Percentiles rank a stretch among this genome's conserved stretches.
These are phyloP conservation scores for Catotricha subobsoleta DNA, from an alignment of 2,888 invertebrate genomes.

Conservation along the genomic window DNA sequence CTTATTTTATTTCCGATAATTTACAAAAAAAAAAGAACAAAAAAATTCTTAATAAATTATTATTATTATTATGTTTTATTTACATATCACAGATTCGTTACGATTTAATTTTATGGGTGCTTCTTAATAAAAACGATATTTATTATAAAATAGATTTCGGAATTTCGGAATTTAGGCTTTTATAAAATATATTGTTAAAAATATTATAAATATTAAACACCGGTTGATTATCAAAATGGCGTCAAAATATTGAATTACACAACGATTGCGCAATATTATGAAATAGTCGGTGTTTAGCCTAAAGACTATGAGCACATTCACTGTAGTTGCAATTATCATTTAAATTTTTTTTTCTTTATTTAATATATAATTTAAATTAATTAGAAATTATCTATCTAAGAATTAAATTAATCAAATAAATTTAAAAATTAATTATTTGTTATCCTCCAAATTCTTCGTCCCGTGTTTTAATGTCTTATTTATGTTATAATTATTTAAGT, in stretches of 20 bases:
- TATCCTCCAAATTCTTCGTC: too few relatives aligned
- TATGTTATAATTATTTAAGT: too few relatives aligned
- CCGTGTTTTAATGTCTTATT: too few relatives aligned
- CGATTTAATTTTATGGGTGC: too few relatives aligned
- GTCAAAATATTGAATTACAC: conserved; percentile 1
- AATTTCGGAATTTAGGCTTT: neutral
- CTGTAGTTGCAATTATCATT: neutral
- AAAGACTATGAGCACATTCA: too few relatives aligned
- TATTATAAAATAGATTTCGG: neutral
- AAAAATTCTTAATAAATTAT: neutral
- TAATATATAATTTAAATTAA: too few relatives aligned
- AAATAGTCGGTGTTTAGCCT: too few relatives aligned
- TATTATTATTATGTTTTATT: neutral
- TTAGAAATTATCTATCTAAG: too few relatives aligned
- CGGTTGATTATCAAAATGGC: neutral
- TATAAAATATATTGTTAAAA: too few relatives aligned
- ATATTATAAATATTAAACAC: neutral
- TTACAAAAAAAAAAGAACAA: neutral
- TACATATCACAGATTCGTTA: neutral
- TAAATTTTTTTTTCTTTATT: too few relatives aligned
- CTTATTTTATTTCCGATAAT: neutral
- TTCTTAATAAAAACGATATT: neutral
- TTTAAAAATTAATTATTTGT: too few relatives aligned
- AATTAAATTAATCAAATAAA: too few relatives aligned
- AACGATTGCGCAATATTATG: conserved; percentile 5